phyloP scores from a whole-genome alignment of 2,888 invertebrate species.

The Gymnosoma rotundatum region DNA sequence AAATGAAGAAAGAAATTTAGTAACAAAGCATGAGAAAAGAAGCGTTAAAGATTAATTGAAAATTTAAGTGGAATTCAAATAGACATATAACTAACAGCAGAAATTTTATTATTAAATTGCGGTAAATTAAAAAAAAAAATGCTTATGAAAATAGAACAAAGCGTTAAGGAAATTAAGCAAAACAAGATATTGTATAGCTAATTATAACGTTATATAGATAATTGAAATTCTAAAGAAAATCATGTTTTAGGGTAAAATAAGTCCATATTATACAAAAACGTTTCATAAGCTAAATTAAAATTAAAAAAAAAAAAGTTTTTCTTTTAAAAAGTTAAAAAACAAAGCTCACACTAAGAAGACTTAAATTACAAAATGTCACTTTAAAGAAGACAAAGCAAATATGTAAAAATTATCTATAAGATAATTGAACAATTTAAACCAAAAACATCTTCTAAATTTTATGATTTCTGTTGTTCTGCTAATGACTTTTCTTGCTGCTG shows the following conservation, averaged over 20 bases:
- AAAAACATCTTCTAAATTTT: slow-evolving; percentile 57
- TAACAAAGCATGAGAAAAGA: background rate
- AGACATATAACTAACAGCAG: slow-evolving; percentile 20
- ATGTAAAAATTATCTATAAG: slow-evolving; percentile 76
- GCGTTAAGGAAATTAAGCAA: background rate
- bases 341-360: background rate
- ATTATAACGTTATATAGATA: slow-evolving; percentile 15
- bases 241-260: slow-evolving; percentile 1
- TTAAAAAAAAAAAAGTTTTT: background rate
- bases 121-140: slow-evolving; percentile 20
- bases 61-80: slow-evolving; percentile 33
- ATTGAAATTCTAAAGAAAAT: slow-evolving; percentile 25
- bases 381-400: slow-evolving; percentile 56
- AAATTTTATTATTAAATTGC: slow-evolving; percentile 43
- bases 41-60: slow-evolving; percentile 65
- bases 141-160: background rate
- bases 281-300: background rate
- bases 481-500: slow-evolving; percentile 69
- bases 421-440: slow-evolving; percentile 75
- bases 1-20: background rate
- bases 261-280: background rate
- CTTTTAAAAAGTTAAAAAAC: background rate
- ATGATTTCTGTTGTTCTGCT: slow-evolving; percentile 55
- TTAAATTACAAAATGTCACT: slow-evolving; percentile 60
- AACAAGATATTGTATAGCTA: background rate